phyloP scores from a whole-genome alignment of 2,113 vertebrate species.

The Cisticola juncidis region DNA sequence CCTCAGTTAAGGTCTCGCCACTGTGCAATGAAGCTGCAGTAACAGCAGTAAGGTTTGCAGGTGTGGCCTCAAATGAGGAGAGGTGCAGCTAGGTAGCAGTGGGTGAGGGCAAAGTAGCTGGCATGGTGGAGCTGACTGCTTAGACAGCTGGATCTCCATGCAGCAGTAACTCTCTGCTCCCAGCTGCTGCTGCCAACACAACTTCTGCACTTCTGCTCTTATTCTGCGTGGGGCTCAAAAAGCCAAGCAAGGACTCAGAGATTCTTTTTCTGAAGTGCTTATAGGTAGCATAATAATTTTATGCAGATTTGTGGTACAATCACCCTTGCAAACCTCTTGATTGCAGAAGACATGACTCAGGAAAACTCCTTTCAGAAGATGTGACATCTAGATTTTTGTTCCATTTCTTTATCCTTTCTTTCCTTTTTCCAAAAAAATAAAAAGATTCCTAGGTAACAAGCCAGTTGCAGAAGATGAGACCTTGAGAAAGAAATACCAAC shows the following conservation, averaged over 20 bases:
- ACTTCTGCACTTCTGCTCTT: not conserved
- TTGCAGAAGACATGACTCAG: not conserved
- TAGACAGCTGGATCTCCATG: not conserved
- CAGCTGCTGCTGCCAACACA: conserved; percentile 2
- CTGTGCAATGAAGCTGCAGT: not conserved
- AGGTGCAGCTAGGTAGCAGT: not conserved
- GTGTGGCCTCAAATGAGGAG: not conserved
- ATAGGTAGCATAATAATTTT: not conserved
- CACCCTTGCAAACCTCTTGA: not conserved
- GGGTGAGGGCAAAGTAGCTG: not conserved
- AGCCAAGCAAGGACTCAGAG: not conserved
- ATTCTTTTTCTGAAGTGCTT: not conserved
- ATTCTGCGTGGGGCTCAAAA: not conserved
- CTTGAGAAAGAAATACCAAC: not conserved
- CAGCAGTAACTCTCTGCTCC: not conserved
- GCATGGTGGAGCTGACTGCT: not conserved
- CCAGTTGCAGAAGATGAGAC: not conserved
- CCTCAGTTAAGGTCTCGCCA: not conserved
- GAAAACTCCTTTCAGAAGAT: not conserved
- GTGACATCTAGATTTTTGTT: not conserved
- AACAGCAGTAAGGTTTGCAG: not conserved
- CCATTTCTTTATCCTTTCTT: not conserved
- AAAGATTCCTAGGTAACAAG: not conserved
- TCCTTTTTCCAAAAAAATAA: not conserved
- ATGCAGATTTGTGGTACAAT: not conserved